Evolutionary conservation across 2,113 vertebrate species (phyloP), one percentile per base, ranked within the genome.

Genomic region (Nyctereutes procyonoides): DNA sequence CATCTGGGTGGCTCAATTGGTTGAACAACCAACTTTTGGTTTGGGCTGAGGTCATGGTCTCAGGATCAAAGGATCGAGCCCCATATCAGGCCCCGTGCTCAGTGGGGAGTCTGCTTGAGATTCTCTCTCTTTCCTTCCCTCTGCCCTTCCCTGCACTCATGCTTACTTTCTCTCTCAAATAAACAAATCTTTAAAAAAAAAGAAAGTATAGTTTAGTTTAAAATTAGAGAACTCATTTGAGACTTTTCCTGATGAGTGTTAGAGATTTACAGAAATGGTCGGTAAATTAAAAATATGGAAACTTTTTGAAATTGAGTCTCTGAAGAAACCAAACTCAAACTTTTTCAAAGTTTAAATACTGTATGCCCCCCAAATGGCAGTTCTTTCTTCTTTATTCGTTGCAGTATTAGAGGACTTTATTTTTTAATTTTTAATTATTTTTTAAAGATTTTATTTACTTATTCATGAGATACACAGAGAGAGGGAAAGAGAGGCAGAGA

Each of bases 261-360:
- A 62, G n/a, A 12, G 58, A 26, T 93, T 56, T 51, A 71, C 4
- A 82, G 77, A 79, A 80, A 76, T 65, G 3, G 76, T 15, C 17
- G 92, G 15, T 95, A 60, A 89, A 48, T n/a, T 69, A 55, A 90
- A 95, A 93, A 71, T 77, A 90, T 90, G 26, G 16, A 90, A 93
- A 90, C 0, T 28, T 28, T 58, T 87, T 88, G 24, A 71, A 22
- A 24, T 71, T 58, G 19, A 95, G 9, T 56, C 22, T 60, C 53
- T 63, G 16, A 73, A 62, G 30, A 88, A 65, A 88, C 84, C 90
- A 73, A 87, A 63, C 13, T 83, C 2, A 53, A 38, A 38, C 1
- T 84, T 77, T 77, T 92, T 81, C 17, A n/a, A 13, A 43, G 60
- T 82, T 93, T 67, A 93, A 95, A 35, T 60, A 63, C 1, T 35